Evolutionary conservation across 2,113 vertebrate species (phyloP).

Genomic region (Clarias macrocephalus): DNA sequence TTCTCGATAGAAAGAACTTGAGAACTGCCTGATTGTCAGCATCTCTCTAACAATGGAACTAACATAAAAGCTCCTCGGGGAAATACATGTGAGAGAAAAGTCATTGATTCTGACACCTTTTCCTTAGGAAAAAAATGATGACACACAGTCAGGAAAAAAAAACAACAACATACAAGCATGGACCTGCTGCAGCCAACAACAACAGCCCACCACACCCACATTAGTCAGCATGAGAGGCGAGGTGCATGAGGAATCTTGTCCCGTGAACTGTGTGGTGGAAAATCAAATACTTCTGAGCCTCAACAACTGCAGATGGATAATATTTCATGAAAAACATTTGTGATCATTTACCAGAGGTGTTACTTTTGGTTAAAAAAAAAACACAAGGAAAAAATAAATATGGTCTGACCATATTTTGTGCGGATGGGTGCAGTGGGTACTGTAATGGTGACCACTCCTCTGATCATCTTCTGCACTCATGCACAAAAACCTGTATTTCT

Average conservation of each 20-base stretch:
- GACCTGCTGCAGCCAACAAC: conserved; percentile 2
- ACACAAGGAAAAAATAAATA: not conserved
- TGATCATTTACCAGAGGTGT: not conserved
- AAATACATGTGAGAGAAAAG: conserved; percentile 43
- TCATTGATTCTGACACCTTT: conserved; percentile 39
- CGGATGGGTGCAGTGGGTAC: not conserved
- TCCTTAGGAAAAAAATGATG: conserved; percentile 15
- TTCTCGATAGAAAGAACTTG: conserved; percentile 4
- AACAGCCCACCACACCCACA: conserved; percentile 3
- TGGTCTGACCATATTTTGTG: not conserved
- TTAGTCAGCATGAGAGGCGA: not conserved
- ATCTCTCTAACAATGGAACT: not conserved
- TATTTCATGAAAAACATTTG: not conserved
- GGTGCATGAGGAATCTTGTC: conserved; percentile 24
- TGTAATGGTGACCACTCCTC: not conserved
- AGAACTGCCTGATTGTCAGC: not conserved
- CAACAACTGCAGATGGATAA: not conserved
- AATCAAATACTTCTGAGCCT: not conserved
- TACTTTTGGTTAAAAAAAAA: not conserved
- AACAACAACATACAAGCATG: conserved; percentile 27
- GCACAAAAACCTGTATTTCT: not conserved
- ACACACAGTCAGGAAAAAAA: conserved; percentile 1
- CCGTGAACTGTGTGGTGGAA: not conserved
- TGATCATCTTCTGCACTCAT: not conserved
- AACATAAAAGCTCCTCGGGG: conserved; percentile 28